Evolutionary conservation across 1,140 invertebrate species (phyloP).

Genomic region (Mycetomoellerius zeteki): DNA sequence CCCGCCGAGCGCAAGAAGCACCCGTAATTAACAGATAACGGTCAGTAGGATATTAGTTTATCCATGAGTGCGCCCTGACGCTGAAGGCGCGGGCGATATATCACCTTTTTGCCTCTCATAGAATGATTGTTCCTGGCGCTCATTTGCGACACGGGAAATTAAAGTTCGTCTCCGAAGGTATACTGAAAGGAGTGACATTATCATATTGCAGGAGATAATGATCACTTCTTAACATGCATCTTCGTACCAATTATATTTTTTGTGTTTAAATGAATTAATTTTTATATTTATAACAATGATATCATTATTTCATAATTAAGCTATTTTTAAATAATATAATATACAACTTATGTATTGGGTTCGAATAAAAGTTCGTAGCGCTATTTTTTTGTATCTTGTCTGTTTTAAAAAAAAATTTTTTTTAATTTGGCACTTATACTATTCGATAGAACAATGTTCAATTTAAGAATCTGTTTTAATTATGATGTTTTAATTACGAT

Average conservation of each 20-base stretch:
- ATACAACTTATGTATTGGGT: too few species aligned
- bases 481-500: too few species aligned
- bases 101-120: constrained; percentile 33
- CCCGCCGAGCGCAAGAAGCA: constrained; percentile 64
- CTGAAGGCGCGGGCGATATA: constrained; percentile 46
- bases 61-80: constrained; percentile 21
- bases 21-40: constrained; percentile 76
- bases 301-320: not conserved
- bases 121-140: not conserved
- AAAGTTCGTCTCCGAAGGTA: not conserved
- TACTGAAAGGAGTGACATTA: not conserved
- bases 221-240: not conserved
- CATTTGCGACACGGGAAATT: constrained; percentile 23
- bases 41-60: constrained; percentile 64
- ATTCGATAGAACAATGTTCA: too few species aligned
- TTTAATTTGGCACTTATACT: too few species aligned
- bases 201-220: not conserved
- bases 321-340: not conserved
- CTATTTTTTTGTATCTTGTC: too few species aligned
- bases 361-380: too few species aligned
- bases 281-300: constrained; percentile 27
- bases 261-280: not conserved
- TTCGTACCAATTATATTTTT: not conserved
- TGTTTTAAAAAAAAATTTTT: too few species aligned
- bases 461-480: too few species aligned